Base-by-base conservation (phyloP, 2,888 invertebrate genomes). In the Myopa testacea region DNA sequence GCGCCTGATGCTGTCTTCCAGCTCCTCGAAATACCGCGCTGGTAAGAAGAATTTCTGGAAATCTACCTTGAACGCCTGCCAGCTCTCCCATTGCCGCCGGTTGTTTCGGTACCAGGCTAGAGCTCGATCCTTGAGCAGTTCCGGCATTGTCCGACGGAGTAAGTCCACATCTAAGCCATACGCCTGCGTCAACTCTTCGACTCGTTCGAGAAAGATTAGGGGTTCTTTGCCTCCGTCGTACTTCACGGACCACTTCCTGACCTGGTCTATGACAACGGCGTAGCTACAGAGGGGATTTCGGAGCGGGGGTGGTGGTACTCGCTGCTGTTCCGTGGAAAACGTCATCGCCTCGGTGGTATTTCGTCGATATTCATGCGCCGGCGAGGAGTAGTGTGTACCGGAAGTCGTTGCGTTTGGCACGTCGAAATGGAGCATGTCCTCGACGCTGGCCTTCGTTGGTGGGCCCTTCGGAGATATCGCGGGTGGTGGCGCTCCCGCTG, bases 41-140 rank as follows among this genome's bases (percentile, higher is more conserved):
- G 77, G 72, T n/a, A 68, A 45, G 62, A 68, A 77, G 10, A 72
- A 67, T 12, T 62, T 67, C 8, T 26, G 26, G 7, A 38, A 12
- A 77, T 73, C 69, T 26, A 16, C 7, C n/a, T 38, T 69, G 55
- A 78, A 75, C 2, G n/a, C 12, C 2, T n/a, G 2, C 78, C 75
- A 74, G 10, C 5, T 4, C 7, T 37, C 6, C 78, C 78, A 78
- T 1, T 52, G 52, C 0, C 3, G 12, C 6, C 70, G 38, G 38
- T 78, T 70, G 26, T 75, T 78, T 8, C 70, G 70, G 12, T 37
- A 78, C 71, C 78, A 78, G 0, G 37, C 8, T 16, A 78, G 16
- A 0, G 78, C 70, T n/a, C 50, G 16, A 12, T 60, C 75, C 3
- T 26, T 63, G 4, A 74, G 34, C 4, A 75, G 19, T 16, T 75